Conservation (phyloP, 2,888 invertebrate species). For the Diachrysia chrysitis region DNA sequence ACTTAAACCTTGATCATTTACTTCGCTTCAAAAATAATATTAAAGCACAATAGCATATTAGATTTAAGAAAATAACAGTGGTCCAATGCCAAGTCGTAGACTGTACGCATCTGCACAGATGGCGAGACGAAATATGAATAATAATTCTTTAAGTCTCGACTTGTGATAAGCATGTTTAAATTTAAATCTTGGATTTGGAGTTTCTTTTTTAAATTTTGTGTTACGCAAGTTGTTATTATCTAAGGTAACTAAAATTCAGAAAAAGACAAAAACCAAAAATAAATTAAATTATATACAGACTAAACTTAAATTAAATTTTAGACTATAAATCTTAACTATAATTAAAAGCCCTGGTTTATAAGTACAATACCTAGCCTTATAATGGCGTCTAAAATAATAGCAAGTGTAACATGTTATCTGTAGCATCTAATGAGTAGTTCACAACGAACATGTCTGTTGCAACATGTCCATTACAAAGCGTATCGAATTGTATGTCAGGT, state of each 20-base stretch:
- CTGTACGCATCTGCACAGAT: conserved; percentile 20
- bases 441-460: conserved; percentile 53
- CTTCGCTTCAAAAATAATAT: conserved; percentile 23
- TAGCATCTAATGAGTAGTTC: conserved; percentile 52
- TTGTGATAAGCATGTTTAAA: not conserved
- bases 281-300: too few relatives aligned
- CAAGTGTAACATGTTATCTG: conserved; percentile 35
- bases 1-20: not conserved
- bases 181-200: too few relatives aligned
- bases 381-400: conserved; percentile 44
- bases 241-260: too few relatives aligned
- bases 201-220: not conserved
- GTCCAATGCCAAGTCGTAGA: conserved; percentile 43
- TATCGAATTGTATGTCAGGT: conserved; percentile 49
- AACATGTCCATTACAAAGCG: conserved; percentile 55
- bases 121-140: conserved; percentile 44
- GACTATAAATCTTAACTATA: not conserved
- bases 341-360: not conserved
- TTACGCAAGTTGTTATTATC: too few relatives aligned
- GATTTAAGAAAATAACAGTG: conserved; percentile 47
- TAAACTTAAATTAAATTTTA: too few relatives aligned
- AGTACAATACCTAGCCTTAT: not conserved
- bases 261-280: too few relatives aligned
- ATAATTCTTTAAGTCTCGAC: conserved; percentile 14
- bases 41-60: conserved; percentile 52